Conservation (phyloP, 2,797 vertebrate genomes). For the Cyprinella venusta region DNA sequence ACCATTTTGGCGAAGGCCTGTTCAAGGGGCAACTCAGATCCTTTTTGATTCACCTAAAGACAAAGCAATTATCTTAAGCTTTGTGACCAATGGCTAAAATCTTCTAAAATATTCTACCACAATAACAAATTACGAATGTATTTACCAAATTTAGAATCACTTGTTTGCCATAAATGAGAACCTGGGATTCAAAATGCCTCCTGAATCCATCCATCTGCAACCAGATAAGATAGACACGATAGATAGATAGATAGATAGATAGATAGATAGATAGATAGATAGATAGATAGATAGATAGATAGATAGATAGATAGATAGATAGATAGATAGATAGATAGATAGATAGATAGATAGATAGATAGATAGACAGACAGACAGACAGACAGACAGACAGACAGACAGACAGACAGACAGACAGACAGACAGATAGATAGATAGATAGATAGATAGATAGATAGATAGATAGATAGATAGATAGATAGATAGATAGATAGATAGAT, state of each 20-base stretch:
- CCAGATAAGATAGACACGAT: neutral
- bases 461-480: neutral
- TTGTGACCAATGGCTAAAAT: neutral
- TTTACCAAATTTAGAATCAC: constrained; percentile 95
- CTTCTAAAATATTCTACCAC: neutral
- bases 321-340: neutral
- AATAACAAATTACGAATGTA: constrained; percentile 18
- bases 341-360: neutral
- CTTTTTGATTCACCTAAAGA: constrained; percentile 94
- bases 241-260: neutral
- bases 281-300: neutral
- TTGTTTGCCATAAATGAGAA: constrained; percentile 97
- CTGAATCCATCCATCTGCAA: constrained; percentile 95
- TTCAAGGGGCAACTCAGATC: constrained; percentile 95
- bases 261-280: neutral
- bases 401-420: neutral
- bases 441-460: neutral
- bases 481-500: neutral
- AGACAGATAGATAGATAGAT: neutral
- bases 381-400: neutral
- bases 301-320: neutral
- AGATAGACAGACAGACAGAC: neutral
- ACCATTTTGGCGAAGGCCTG: constrained; percentile 93
- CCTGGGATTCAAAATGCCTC: constrained; percentile 97
- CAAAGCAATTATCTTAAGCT: constrained; percentile 3